These are phyloP conservation scores for Diachrysia chrysitis DNA, from an alignment of 2,888 invertebrate genomes.

Conservation along the genomic window DNA sequence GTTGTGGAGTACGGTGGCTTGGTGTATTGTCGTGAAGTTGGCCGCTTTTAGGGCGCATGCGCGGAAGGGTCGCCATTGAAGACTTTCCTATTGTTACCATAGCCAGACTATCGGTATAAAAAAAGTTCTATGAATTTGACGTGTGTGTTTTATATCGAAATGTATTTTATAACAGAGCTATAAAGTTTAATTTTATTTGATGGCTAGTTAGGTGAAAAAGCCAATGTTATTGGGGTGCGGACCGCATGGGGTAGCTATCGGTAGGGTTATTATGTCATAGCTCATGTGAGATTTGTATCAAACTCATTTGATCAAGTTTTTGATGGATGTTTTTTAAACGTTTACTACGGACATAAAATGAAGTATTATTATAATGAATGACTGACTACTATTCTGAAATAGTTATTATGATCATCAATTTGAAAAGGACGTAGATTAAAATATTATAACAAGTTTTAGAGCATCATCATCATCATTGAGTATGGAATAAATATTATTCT, in stretches of 20 bases:
- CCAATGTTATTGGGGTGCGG: constrained; percentile 58
- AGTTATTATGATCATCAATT: not conserved
- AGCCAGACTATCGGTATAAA: constrained; percentile 74
- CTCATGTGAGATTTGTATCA: constrained; percentile 61
- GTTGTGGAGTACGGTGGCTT: constrained; percentile 82
- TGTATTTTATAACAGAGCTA: constrained; percentile 62
- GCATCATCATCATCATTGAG: no score
- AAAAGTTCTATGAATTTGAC: constrained; percentile 64
- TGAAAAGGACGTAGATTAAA: not conserved
- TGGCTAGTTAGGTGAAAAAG: constrained; percentile 50
- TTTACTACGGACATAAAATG: not conserved
- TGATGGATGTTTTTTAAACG: constrained; percentile 45
- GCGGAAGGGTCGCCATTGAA: constrained; percentile 79
- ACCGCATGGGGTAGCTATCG: constrained; percentile 63
- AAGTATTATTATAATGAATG: not conserved
- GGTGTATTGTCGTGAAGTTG: constrained; percentile 81
- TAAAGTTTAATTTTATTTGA: constrained; percentile 72
- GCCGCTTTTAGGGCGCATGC: constrained; percentile 77
- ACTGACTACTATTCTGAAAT: not conserved
- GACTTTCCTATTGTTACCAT: constrained; percentile 82
- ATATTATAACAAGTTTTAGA: no score
- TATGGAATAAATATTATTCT: no score
- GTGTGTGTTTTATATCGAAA: constrained; percentile 61
- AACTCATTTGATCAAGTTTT: constrained; percentile 55
- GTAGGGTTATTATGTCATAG: constrained; percentile 79